These are phyloP conservation scores for Lagopus leucura DNA, from an alignment of 2,113 vertebrate genomes.

Conservation along the genomic window DNA sequence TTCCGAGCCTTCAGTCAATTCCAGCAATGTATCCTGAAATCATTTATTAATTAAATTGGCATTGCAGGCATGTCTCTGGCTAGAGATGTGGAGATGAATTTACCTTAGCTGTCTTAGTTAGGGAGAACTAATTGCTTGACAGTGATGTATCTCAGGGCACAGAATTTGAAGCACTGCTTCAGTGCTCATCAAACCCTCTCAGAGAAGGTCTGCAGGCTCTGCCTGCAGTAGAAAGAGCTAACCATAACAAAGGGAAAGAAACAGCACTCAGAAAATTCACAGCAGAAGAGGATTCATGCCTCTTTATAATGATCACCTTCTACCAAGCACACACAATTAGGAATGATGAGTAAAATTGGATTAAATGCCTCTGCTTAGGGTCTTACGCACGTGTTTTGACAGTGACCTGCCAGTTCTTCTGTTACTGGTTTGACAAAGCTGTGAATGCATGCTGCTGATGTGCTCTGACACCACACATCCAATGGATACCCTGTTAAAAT, in stretches of 20 bases:
- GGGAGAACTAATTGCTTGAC: background rate
- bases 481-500: background rate
- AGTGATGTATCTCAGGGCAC: rapidly evolving
- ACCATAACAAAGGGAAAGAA: background rate
- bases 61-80: background rate
- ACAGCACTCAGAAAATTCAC: background rate
- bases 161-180: background rate
- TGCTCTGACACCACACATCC: background rate
- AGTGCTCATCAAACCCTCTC: background rate
- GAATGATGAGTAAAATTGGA: background rate
- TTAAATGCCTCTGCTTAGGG: background rate
- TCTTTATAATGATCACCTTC: background rate
- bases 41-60: background rate
- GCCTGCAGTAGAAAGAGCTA: background rate
- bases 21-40: background rate
- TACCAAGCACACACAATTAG: background rate
- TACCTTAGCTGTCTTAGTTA: background rate
- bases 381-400: background rate
- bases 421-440: background rate
- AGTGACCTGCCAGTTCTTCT: background rate
- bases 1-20: background rate
- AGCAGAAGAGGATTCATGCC: background rate
- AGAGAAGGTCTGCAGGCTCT: background rate
- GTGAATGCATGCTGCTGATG: background rate
- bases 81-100: background rate